These are phyloP conservation scores for Temnothorax nylanderi DNA, from an alignment of 1,140 invertebrate genomes.

Conservation along the genomic window DNA sequence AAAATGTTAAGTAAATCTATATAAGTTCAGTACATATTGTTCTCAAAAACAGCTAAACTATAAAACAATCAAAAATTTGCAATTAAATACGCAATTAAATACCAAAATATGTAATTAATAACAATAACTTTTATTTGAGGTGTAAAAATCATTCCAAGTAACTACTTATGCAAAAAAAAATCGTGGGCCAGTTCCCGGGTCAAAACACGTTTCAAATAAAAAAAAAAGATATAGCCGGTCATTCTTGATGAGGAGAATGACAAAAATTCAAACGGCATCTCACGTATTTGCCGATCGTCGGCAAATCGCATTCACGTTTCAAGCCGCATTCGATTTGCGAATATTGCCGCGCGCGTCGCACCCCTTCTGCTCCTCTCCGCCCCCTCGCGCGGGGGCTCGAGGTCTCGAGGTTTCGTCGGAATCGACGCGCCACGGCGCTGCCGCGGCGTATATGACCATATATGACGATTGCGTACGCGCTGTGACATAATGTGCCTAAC, in stretches of 20 bases:
- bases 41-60: too few relatives aligned
- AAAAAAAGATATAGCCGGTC: too few relatives aligned
- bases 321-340: not conserved
- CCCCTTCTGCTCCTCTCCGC: not conserved
- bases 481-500: conserved; percentile 70
- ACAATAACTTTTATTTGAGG: too few relatives aligned
- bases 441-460: conserved; percentile 52
- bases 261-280: not conserved
- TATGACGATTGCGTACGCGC: conserved; percentile 44
- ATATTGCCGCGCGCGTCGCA: not conserved
- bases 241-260: not conserved
- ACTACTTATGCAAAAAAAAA: too few relatives aligned
- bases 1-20: too few relatives aligned
- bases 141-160: too few relatives aligned
- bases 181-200: too few relatives aligned
- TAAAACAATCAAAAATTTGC: too few relatives aligned
- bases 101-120: too few relatives aligned
- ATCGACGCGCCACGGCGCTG: conserved; percentile 24
- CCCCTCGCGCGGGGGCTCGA: not conserved
- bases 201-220: too few relatives aligned
- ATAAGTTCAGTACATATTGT: too few relatives aligned
- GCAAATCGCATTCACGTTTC: not conserved
- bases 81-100: too few relatives aligned
- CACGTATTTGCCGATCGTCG: not conserved
- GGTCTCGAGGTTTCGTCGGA: not conserved